Conservation (phyloP, 2,888 invertebrate genomes). For the Megalurothrips usitatus region DNA sequence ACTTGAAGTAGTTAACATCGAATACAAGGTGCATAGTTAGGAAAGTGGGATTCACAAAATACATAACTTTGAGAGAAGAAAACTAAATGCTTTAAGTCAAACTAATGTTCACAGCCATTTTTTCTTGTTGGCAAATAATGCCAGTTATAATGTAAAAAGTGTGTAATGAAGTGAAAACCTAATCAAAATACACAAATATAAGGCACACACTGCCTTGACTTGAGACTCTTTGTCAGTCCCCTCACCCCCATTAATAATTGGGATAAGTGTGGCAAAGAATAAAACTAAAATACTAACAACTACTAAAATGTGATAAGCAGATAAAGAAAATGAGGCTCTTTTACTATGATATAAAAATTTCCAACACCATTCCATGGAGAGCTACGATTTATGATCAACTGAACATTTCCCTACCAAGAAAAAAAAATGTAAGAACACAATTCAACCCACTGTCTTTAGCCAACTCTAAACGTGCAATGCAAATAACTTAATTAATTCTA, state of each 20-base stretch:
- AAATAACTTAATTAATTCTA: too few species aligned
- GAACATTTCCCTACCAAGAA: background rate
- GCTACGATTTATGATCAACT: background rate
- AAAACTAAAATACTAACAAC: background rate
- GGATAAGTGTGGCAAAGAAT: background rate
- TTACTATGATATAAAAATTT: background rate
- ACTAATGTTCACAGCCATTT: conserved; percentile 10
- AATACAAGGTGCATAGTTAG: background rate
- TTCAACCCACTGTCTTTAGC: background rate
- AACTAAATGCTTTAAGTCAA: too few species aligned
- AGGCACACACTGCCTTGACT: background rate
- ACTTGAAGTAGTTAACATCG: background rate
- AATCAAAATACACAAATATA: background rate
- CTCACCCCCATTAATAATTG: too few species aligned
- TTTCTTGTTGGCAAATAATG: background rate
- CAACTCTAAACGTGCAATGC: too few species aligned
- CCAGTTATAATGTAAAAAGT: background rate
- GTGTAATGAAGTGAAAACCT: background rate
- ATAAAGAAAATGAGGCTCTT: background rate
- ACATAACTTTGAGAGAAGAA: too few species aligned
- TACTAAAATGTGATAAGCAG: background rate
- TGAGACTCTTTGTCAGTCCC: too few species aligned
- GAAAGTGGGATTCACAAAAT: too few species aligned
- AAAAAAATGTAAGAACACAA: background rate
- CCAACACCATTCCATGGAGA: background rate